Base-by-base conservation (phyloP, 2,797 vertebrate species). In the Chelonia mydas region DNA sequence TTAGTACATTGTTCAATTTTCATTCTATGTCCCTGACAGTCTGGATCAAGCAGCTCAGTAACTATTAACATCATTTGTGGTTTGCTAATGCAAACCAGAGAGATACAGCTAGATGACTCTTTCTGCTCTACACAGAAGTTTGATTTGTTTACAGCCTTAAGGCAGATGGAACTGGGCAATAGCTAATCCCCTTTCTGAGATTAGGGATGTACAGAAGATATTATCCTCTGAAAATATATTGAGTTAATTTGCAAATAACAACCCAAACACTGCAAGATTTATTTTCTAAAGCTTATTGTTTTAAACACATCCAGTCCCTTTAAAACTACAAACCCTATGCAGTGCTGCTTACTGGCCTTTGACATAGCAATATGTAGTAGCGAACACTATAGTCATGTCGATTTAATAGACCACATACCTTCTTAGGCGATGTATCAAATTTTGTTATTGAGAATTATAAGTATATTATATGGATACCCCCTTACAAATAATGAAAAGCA, bases 161-260 rank as follows among this genome's bases (percentile, higher is more conserved):
- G 15, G 49, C 53, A 85, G 45, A 88, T 33, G 45, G 74, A 83
- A 92, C 31, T 91, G 57, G 5, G 19, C 47, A 50, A 10, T 6
- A 15, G 82, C 7, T 8, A 61, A 83, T 54, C 4, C 11, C 57
- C 1, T 13, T 28, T 81, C 1, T 19, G 33, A 45, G 33, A 81
- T 3, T 10, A 51, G 25, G 45, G 33, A 45, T 31, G 2, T 47
- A 31, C 2, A 5, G 37, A 1, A 6, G 41, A 4, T 0, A 0
- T 25, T 76, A 0, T 4, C 80, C 85, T 89, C 51, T 79, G 51
- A 81, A 31, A 47, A 1, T 21, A 6, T 45, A 90, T 86, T 81
- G 47, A 90, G 85, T 2, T 10, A 37, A 15, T 49, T 6, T 84
- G 28, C 28, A 57, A 86, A 72, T 72, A 90, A n/a, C 31, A 80